Conservation (phyloP, 2,113 vertebrate species). For the mouse (Mus musculus) region GRCm39 chr11:114851001-114851500, state of each 20-base stretch:
- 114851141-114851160: no score
- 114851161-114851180: not conserved
- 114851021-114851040: not conserved
- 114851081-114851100: not conserved
- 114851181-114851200: not conserved
- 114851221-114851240: not conserved
- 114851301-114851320: not conserved
- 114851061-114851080: not conserved
- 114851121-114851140: not conserved
- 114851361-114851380: not conserved
- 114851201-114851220: not conserved
- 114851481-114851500: not conserved
- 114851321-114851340: not conserved
- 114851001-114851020: no score
- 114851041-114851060: rapidly evolving
- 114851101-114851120: rapidly evolving
- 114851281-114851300: no score
- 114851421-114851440: not conserved
- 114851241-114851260: not conserved
- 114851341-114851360: not conserved
- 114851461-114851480: not conserved
- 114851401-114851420: not conserved
- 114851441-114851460: no score
- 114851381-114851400: not conserved
- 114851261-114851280: no score